Evolutionary conservation across 1,140 invertebrate species (phyloP).

Genomic region (Tetragonula clypearis): DNA sequence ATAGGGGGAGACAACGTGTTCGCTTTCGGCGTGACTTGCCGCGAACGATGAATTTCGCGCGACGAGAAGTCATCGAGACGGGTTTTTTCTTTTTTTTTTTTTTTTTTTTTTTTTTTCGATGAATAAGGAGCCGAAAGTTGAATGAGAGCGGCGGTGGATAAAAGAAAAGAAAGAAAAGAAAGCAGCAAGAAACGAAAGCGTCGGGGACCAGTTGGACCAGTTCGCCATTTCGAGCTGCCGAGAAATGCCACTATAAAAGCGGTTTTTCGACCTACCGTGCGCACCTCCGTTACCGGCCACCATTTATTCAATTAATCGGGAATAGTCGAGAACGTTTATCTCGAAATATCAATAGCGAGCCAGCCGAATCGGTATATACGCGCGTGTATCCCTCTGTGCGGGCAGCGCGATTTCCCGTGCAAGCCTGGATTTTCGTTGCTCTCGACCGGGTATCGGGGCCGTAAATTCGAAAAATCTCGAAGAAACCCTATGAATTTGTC

Average conservation of each 20-base stretch:
- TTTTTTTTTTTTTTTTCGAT: slow-evolving; percentile 9
- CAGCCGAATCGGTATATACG: not conserved
- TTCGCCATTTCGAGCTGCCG: slow-evolving; percentile 67
- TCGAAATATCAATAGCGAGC: not conserved
- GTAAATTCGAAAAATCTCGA: slow-evolving; percentile 28
- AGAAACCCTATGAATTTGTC: slow-evolving; percentile 21
- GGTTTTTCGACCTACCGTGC: not conserved
- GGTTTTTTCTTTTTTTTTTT: not conserved
- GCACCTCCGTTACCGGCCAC: not conserved
- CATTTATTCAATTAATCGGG: slow-evolving; percentile 16
- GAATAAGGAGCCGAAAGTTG: slow-evolving; percentile 26
- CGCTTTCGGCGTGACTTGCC: not conserved
- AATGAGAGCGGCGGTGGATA: slow-evolving; percentile 49
- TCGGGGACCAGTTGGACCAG: slow-evolving; percentile 67
- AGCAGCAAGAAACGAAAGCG: not conserved
- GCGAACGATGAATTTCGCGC: not conserved
- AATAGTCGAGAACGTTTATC: not conserved
- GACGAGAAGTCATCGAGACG: not conserved
- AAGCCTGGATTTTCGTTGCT: not conserved
- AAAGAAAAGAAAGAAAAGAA: not conserved
- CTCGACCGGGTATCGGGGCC: not conserved
- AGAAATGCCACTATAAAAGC: slow-evolving; percentile 27
- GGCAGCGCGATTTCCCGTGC: not conserved
- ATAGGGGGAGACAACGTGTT: too few relatives aligned
- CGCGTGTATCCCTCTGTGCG: not conserved